Conservation (phyloP, 2,888 invertebrate genomes). For the Watsonalla cultraria region DNA sequence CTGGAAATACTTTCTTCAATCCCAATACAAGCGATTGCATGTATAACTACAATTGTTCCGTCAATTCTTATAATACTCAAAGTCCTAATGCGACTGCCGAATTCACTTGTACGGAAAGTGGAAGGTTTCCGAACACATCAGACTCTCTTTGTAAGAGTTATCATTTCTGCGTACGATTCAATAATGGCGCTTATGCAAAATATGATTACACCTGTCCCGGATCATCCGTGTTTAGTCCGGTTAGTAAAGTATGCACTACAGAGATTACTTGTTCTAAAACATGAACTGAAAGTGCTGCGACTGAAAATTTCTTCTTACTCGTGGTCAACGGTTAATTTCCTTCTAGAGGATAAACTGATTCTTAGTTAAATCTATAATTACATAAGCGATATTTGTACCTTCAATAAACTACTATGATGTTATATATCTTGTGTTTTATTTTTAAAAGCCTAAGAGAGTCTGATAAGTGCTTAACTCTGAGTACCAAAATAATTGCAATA, state of each 20-base stretch:
- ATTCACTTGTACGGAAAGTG: background rate
- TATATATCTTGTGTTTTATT: too few species aligned
- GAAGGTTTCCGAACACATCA: background rate
- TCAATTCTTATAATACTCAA: background rate
- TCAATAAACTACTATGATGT: too few species aligned
- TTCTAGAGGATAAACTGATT: too few species aligned
- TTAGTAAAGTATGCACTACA: background rate
- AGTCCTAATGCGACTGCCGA: background rate
- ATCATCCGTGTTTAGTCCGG: background rate
- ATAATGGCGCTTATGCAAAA: background rate
- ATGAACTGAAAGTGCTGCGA: background rate
- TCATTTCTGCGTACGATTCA: background rate
- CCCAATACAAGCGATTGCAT: background rate
- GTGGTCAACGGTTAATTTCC: too few species aligned
- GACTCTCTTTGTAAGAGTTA: background rate
- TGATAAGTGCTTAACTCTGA: too few species aligned
- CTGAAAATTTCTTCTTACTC: too few species aligned
- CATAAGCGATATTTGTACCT: too few species aligned
- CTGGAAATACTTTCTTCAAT: background rate
- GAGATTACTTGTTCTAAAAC: background rate
- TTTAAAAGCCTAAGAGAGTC: too few species aligned
- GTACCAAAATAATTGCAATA: too few species aligned
- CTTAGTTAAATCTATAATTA: too few species aligned
- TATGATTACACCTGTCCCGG: background rate
- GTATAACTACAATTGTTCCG: background rate